These are phyloP conservation scores for Siphonodentalium dalli DNA, from an alignment of 2,888 invertebrate genomes.

Conservation along the genomic window DNA sequence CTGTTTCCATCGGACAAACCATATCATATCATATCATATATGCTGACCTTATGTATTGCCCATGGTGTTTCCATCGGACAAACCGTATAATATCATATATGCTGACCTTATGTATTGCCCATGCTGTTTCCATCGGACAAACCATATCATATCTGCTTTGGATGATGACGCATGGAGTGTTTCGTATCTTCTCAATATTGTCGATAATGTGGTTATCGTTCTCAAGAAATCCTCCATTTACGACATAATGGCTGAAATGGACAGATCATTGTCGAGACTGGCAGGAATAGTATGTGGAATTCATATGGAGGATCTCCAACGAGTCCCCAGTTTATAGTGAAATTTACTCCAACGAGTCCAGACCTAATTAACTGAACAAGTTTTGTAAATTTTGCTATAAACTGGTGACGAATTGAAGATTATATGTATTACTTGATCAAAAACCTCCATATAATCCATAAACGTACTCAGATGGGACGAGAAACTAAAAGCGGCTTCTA, in stretches of 20 bases:
- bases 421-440: neutral
- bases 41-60: conserved; percentile 53
- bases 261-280: too few species aligned
- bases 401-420: too few species aligned
- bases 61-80: conserved; percentile 56
- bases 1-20: too few species aligned
- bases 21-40: too few species aligned
- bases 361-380: too few species aligned
- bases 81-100: neutral
- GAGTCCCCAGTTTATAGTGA: too few species aligned
- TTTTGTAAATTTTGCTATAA: too few species aligned
- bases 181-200: conserved; percentile 50
- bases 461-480: neutral
- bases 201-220: conserved; percentile 48
- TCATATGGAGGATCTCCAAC: neutral
- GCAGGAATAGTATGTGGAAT: neutral
- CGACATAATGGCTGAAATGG: conserved; percentile 53
- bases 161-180: conserved; percentile 57
- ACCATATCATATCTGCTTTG: conserved; percentile 61
- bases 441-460: neutral
- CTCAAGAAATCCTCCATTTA: conserved; percentile 54
- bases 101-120: conserved; percentile 56
- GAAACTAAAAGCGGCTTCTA: too few species aligned
- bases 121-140: conserved; percentile 56
- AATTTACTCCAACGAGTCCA: neutral